phyloP scores from a whole-genome alignment of 2,797 vertebrate species.

The Argentina silus region DNA sequence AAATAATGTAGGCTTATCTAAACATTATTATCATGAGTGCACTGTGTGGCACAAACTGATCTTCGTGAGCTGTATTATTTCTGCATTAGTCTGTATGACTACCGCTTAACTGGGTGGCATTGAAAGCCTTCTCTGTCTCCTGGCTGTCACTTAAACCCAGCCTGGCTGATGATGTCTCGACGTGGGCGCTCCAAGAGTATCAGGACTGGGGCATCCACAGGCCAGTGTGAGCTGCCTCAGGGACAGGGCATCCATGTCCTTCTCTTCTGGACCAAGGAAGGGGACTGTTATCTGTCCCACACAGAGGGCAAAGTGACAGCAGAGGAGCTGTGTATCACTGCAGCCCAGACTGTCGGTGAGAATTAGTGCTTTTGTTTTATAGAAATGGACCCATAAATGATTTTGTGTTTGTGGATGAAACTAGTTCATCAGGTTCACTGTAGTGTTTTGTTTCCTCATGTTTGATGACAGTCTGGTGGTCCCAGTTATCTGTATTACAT shows the following conservation, averaged over 20 bases:
- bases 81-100: too few species aligned
- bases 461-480: background rate
- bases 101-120: background rate
- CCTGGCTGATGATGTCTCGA: constrained; percentile 67
- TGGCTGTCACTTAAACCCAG: background rate
- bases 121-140: background rate
- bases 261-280: constrained; percentile 83
- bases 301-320: constrained; percentile 71
- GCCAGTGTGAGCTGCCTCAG: constrained; percentile 49
- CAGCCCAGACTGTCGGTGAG: constrained; percentile 84
- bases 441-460: constrained; percentile 6
- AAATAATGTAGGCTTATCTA: too few species aligned
- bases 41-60: too few species aligned
- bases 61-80: too few species aligned
- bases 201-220: constrained; percentile 29
- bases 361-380: background rate
- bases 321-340: constrained; percentile 84
- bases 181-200: constrained; percentile 56
- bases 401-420: background rate
- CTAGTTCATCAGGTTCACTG: background rate
- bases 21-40: too few species aligned
- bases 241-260: constrained; percentile 75
- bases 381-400: background rate
- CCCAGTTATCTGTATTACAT: background rate
- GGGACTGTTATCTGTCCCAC: constrained; percentile 77